Evolutionary conservation across 2,888 invertebrate species (phyloP).

Genomic region (Dicyrtomina minuta): DNA sequence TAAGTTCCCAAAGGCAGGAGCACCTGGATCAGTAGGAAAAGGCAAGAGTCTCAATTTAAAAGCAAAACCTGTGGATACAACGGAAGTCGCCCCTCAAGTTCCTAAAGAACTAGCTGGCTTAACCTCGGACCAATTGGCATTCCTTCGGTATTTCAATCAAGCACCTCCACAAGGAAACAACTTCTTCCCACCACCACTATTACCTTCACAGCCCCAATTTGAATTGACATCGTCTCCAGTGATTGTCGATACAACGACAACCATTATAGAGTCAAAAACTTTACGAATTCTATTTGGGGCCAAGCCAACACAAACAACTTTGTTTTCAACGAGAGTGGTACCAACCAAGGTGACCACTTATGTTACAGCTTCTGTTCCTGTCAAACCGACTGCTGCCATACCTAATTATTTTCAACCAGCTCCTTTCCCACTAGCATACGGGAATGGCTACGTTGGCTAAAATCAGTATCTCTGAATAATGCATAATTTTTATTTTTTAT

Average conservation of each 20-base stretch:
- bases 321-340: constrained; percentile 78
- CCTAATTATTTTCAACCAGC: constrained; percentile 45
- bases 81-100: constrained; percentile 29
- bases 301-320: constrained; percentile 81
- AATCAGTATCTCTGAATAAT: constrained; percentile 7
- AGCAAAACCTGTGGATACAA: constrained; percentile 19
- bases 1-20: constrained; percentile 60
- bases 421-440: constrained; percentile 46
- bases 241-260: constrained; percentile 75
- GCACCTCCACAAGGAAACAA: constrained; percentile 25
- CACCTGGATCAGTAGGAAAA: constrained; percentile 58
- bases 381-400: constrained; percentile 65
- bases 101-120: constrained; percentile 42
- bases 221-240: constrained; percentile 77
- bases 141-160: constrained; percentile 50
- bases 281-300: constrained; percentile 87
- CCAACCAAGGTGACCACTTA: constrained; percentile 81
- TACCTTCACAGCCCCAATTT: constrained; percentile 57
- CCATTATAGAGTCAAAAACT: constrained; percentile 76
- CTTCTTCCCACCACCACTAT: constrained; percentile 55
- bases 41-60: constrained; percentile 33
- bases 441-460: constrained; percentile 46
- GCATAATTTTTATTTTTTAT: constrained; percentile 27
- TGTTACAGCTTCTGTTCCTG: constrained; percentile 69
- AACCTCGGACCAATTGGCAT: constrained; percentile 52